Percentiles rank a stretch among this genome's conserved stretches.
phyloP scores from a whole-genome alignment of 2,113 vertebrate genomes.

The Typhlomys cinereus region DNA sequence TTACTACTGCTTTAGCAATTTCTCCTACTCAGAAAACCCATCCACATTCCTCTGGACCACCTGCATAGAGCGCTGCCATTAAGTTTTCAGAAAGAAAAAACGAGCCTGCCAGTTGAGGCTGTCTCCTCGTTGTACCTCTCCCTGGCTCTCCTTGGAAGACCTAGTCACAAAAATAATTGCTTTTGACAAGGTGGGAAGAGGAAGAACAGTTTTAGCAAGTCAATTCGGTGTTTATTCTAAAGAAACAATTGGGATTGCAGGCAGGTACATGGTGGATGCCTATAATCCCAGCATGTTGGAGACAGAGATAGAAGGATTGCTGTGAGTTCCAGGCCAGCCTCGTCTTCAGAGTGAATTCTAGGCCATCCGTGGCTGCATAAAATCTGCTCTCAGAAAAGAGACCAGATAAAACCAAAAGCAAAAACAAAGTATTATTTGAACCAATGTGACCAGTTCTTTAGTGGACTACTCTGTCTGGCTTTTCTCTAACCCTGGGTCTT shows the following conservation, averaged over 20 bases:
- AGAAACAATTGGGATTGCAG: background rate
- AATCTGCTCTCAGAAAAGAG: background rate
- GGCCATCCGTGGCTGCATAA: background rate
- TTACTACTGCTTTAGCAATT: background rate
- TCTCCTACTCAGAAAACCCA: background rate
- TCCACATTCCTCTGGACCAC: background rate
- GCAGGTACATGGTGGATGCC: background rate
- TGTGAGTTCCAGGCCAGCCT: background rate
- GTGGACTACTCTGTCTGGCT: background rate
- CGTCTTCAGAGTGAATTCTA: background rate
- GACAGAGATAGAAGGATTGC: background rate
- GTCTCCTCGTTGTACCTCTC: background rate
- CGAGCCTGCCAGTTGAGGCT: background rate
- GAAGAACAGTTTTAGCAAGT: slow-evolving; percentile 6
- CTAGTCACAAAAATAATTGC: background rate
- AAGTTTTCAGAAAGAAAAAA: slow-evolving; percentile 38
- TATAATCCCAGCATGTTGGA: background rate
- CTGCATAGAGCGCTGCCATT: background rate
- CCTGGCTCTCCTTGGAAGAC: background rate
- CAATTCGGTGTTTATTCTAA: background rate
- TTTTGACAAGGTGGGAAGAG: background rate
- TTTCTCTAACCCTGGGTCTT: background rate
- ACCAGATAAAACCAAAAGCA: background rate
- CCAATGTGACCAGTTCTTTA: background rate
- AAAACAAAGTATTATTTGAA: background rate